Base-by-base conservation (phyloP, 2,888 invertebrate species). In the Brenthis ino region DNA sequence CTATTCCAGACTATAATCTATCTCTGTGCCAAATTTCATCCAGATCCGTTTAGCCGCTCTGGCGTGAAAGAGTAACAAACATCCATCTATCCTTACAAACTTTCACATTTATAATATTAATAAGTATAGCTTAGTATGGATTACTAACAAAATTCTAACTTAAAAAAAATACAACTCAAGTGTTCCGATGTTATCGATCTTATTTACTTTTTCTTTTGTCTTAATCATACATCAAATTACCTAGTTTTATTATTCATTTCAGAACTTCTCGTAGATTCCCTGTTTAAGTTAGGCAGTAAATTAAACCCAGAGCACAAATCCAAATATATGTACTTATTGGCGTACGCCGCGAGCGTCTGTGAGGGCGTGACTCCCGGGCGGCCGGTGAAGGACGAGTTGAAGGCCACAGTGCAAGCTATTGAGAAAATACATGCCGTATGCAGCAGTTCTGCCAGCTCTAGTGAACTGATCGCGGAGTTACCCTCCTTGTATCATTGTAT, bases 291-390 rank as follows among this genome's bases (percentile, higher is more conserved):
- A 2, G 97, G 97, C n/a, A 96, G 97, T 20, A 98, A 98, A 91
- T 91, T 99, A 68, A 99, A 99, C 90, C 98, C 98, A 0, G 99
- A 99, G 81, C 98, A 99, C 86, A 98, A 99, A 89, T 96, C 98
- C 8, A 99, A 99, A 86, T 99, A 99, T 85, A 97, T 99, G 84
- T 97, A 97, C 86, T 93, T 99, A 68, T 88, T 99, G 78, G 98
- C 99, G 1, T 99, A 99, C 89, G 97, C 99, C 1, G 96, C 98
- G 0, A 98, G 98, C 85, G 98, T 99, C 0, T 96, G 96, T 76
- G 99, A 99, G 85, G 95, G 94, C 0, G 76, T 76, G 1, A 76
- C 88, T 0, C 94, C 94, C 68, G 95, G 94, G 57, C 96, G 96
- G 77, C 97, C 97, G 72, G 94, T 96, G 70, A 98, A 97, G 84